Evolutionary conservation across 2,113 vertebrate genomes (phyloP).

Genomic region (Prionailurus viverrinus): DNA sequence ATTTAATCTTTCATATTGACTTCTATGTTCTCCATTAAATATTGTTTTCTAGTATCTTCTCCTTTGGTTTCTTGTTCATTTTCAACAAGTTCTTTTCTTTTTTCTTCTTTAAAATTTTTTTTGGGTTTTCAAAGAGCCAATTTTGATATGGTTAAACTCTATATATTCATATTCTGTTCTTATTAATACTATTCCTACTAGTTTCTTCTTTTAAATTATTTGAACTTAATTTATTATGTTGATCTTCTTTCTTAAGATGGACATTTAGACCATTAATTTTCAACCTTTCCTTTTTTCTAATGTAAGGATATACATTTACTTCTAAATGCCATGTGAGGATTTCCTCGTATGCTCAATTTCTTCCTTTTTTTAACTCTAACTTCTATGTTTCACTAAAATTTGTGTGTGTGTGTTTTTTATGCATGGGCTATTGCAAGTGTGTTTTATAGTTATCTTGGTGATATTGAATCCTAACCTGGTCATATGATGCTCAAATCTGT

Average conservation of each 20-base stretch:
- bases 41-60: not conserved
- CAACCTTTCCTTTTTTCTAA: not conserved
- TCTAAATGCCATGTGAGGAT: not conserved
- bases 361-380: not conserved
- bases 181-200: not conserved
- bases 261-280: not conserved
- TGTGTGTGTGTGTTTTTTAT: not conserved
- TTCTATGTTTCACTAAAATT: not conserved
- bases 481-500: not conserved
- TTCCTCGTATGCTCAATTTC: not conserved
- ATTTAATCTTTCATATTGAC: not conserved
- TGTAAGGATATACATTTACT: not conserved
- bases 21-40: not conserved
- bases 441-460: slow-evolving; percentile 1
- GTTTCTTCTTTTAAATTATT: not conserved
- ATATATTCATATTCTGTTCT: not conserved
- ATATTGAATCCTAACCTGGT: not conserved
- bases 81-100: not conserved
- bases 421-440: not conserved
- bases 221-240: not conserved
- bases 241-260: not conserved
- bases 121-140: not conserved
- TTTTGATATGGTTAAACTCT: not conserved
- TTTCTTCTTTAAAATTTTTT: not conserved
- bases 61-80: not conserved